Evolutionary conservation across 2,797 vertebrate species (phyloP), one percentile per base, ranked within the genome.

Genomic region (Selene dorsalis): DNA sequence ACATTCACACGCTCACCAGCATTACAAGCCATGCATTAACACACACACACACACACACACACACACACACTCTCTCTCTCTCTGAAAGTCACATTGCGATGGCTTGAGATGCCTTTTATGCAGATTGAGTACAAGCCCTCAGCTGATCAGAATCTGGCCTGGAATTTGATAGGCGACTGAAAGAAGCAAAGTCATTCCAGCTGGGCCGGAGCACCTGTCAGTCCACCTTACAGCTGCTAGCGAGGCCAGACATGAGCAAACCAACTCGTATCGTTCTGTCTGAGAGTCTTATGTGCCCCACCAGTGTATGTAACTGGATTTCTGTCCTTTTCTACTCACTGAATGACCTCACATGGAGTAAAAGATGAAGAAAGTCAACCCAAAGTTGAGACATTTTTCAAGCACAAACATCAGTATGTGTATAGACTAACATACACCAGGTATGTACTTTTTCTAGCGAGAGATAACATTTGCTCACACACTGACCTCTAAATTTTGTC

Each of bases 21-120:
- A 58, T 57, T 65, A 53, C 24, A 73, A 77, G 38, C 50, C 47
- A 74, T 24, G n/a, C 30, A 18, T 24, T 17, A 41, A 5, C 39
- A 6, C 53, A 50, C 24, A 55, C 22, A 50, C 57, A 43, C 61
- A 55, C 55, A 43, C 52, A 20, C 60, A 16, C 41, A 56, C 35
- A 30, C 16, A 24, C 38, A 47, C n/a, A 47, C 41, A 9, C 39
- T 9, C 48, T 45, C n/a, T 11, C 48, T 43, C n/a, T 47, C 67
- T 72, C 77, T 84, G 60, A 91, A 92, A 92, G 90, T 93, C 79
- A 91, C 87, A 91, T 89, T 89, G 87, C 50, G 18, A 72, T 70
- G 81, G 81, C 79, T 90, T 77, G 75, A 87, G 87, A 82, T 88
- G 84, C 81, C 75, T 87, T 87, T 90, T 84, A 92, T 90, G 86